Evolutionary conservation across 1,140 invertebrate species (phyloP), one percentile per base, ranked within the genome.

Genomic region (Agraylea sexmaculata): DNA sequence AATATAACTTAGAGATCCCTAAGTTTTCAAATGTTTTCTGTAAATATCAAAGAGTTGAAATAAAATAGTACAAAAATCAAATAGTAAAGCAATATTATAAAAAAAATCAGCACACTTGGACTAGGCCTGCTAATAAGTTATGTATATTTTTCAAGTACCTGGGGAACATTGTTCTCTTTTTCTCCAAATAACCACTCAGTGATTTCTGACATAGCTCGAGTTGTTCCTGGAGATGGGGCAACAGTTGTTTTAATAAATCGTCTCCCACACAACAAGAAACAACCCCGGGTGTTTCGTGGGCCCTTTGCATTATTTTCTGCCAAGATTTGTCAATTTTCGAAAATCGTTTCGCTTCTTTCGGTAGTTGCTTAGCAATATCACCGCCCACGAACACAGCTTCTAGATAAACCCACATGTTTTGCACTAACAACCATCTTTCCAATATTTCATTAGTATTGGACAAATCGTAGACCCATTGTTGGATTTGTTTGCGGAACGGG

Each of bases 361-460:
- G 93, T 31, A 98, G 65, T 58, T 97, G 93, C 58, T 96, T 96
- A 8, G 93, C 92, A 53, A 97, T 97, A 53, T 98, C 93, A 42
- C 93, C 92, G 11, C 92, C 92, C 0, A 98, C 91, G 61, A 98
- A 96, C 2, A 98, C 93, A 1, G 92, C 93, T 59, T 98, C 93
- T 7, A 98, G 63, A 60, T 97, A 97, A 0, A 96, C 91, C 93
- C 93, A 97, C 77, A 97, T 85, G 58, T 97, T 97, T 64, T 97
- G 93, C 0, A 96, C 92, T 2, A 92, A 71, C 13, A 98, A 69
- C 93, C 93, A 97, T 40, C 90, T 73, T 64, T 96, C 92, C 29
- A 97, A 67, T 50, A 97, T 92, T 63, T 98, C 93, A 57, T 94
- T 94, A 0, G 92, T 95, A 52, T 92, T 95, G 11, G 90, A 90